Base-by-base conservation (phyloP, 1,140 invertebrate species). In the Frieseomelitta varia region DNA sequence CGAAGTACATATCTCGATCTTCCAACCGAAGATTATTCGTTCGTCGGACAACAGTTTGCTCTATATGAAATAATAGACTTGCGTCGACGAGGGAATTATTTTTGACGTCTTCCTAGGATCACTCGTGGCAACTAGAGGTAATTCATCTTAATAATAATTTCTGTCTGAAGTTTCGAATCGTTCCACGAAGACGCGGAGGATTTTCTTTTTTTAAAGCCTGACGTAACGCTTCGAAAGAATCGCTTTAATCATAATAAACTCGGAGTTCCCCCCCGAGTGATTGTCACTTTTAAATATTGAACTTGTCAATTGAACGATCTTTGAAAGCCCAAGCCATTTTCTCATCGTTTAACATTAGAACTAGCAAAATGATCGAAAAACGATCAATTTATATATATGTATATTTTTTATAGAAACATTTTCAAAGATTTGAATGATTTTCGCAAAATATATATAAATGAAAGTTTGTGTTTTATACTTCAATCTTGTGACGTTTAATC, bases 11-110 rank as follows among this genome's bases (percentile, higher is more conserved):
- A n/a, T 27, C 65, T 73, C 39, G 47, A 30, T 63, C 51, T 12
- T 27, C 55, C 34, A 14, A 19, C 2, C 27, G 19, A 67, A 65
- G 79, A 24, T 58, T 68, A 58, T 58, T 58, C 74, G 65, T 56
- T 30, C 51, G 65, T 30, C 73, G 17, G 67, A 24, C 84, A 51
- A 56, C 79, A 34, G 51, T 68, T 83, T 79, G 74, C 24, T 84
- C 78, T 47, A 47, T 24, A 72, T n/a, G 21, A 11, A 27, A 15
- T 21, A 63, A 77, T 68, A 65, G 72, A 30, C 53, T 56, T 12
- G 63, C 53, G 47, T 24, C n/a, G 14, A 14, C 6, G 27, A 53
- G 53, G 27, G n/a, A 68, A 73, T 74, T 69, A 34, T 27, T 47
- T 58, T 51, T 53, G 30, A 47, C 3, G 8, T 76, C 19, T 55